Conservation (phyloP, 2,888 invertebrate genomes). For the Actias luna region DNA sequence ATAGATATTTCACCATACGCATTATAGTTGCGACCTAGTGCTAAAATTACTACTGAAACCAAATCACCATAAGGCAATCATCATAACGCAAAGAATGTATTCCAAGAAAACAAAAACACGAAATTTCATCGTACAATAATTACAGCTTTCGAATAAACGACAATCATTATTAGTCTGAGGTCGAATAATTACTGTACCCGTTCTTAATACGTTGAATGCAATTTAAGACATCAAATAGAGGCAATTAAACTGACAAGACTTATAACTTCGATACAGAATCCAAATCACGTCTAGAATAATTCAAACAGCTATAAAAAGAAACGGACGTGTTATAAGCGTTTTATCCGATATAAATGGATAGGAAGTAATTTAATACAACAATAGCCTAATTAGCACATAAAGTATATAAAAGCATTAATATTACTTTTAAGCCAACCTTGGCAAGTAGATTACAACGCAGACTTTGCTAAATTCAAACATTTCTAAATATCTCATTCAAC, state of each 20-base stretch:
- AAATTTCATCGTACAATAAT: not conserved
- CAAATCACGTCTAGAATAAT: not conserved
- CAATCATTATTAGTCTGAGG: not conserved
- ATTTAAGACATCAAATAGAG: not conserved
- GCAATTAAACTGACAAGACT: conserved; percentile 8
- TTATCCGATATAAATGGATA: not conserved
- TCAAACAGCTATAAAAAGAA: not conserved
- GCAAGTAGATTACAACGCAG: too few relatives aligned
- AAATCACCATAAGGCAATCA: too few relatives aligned
- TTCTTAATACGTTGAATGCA: conserved; percentile 2
- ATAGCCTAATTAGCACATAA: not conserved
- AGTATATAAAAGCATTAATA: not conserved
- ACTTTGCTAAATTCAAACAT: too few relatives aligned
- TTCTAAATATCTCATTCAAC: not conserved
- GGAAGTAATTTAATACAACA: not conserved
- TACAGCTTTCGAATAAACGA: conserved; percentile 3
- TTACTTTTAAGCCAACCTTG: not conserved
- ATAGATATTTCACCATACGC: too few relatives aligned
- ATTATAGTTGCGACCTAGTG: too few relatives aligned
- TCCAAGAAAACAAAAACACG: not conserved
- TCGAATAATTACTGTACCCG: not conserved
- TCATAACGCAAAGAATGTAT: not conserved
- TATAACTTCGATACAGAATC: not conserved
- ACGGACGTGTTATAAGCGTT: not conserved
- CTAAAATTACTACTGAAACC: too few relatives aligned